Evolutionary conservation across 2,888 invertebrate genomes (phyloP), one percentile per base, ranked within the genome.

Genomic region (Blastobasis adustella): DNA sequence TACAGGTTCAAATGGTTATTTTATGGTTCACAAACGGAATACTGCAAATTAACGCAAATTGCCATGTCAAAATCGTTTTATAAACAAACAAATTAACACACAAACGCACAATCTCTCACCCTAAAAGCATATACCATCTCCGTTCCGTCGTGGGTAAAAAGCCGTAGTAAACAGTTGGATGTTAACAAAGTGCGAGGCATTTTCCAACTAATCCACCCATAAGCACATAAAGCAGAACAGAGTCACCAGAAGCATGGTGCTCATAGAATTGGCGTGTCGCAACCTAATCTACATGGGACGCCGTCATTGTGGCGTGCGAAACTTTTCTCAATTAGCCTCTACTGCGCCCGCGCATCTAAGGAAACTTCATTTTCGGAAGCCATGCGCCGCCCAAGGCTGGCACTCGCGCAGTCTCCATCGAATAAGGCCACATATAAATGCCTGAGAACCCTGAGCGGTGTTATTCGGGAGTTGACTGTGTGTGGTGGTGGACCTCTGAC

Each of bases 341-440:
- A 54, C 37, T 48, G 56, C 59, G 60, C 54, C 65, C 58, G 63
- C 57, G 65, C 61, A 62, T 57, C 66, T 62, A 67, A 79, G 84
- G 79, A 85, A 82, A 83, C 80, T 78, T 79, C 65, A 74, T 81
- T 85, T 85, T 86, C 78, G 81, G 80, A 76, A 74, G 76, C 71
- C 66, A 59, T 54, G 67, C 66, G 67, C 67, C 66, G 54, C 54
- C 73, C 85, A 86, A 86, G 86, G 85, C 78, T 80, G 61, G 62
- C 61, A 58, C 64, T 65, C 65, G 53, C 63, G 60, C 23, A 23
- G 23, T 23, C 23, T 23, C 23, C 50, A 48, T 53, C 69, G 65
- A 84, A 83, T 86, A 80, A 85, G 87, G 85, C 84, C 81, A 83
- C 73, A 78, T 88, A 87, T 88, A 88, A 87, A 82, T 79, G 78